These are phyloP conservation scores for Protonemura montana DNA, from an alignment of 2,888 invertebrate genomes.

Conservation along the genomic window DNA sequence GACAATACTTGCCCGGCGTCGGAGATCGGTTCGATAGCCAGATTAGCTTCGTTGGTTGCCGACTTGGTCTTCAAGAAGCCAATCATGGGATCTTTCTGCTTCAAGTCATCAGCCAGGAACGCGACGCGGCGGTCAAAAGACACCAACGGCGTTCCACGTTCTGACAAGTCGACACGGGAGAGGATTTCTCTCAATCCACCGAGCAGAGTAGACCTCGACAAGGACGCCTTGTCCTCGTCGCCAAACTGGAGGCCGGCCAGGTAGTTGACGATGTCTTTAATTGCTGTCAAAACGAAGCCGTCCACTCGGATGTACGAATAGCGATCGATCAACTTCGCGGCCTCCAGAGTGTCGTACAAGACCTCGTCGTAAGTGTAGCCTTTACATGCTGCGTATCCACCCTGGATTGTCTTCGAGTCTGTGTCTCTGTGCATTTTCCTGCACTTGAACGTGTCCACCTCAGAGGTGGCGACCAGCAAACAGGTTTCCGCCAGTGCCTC, in stretches of 20 bases:
- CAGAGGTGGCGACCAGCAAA: neutral
- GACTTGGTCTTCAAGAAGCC: neutral
- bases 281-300: neutral
- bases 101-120: neutral
- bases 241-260: neutral
- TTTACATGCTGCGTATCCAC: neutral
- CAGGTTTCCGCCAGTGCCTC: neutral
- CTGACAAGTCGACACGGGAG: neutral
- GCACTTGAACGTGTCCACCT: neutral
- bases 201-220: neutral
- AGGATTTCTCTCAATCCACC: neutral
- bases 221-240: neutral
- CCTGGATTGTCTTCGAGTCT: neutral
- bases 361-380: neutral
- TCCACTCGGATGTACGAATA: neutral
- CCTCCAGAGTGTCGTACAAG: neutral
- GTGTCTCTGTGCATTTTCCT: neutral
- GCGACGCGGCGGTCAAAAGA: neutral
- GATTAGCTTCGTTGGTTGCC: neutral
- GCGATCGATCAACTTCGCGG: neutral
- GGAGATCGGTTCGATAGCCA: neutral
- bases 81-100: neutral
- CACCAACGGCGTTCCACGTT: neutral
- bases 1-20: neutral
- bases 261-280: neutral